Evolutionary conservation across 2,888 invertebrate species (phyloP).

Genomic region (Microplitis manilae): DNA sequence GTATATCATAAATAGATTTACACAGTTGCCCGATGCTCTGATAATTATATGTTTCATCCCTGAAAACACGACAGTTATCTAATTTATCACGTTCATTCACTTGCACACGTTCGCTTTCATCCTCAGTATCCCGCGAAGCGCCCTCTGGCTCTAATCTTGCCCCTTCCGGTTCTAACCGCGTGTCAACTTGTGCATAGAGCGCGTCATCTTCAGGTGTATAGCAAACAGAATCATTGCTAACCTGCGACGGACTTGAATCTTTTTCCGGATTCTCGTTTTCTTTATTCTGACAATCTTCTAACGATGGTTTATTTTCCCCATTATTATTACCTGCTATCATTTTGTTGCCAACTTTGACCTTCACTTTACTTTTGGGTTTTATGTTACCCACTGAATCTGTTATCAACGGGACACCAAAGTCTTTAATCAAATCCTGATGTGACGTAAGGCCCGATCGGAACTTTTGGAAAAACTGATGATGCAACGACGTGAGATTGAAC

Average conservation of each 20-base stretch:
- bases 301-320: slow-evolving; percentile 65
- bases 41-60: slow-evolving; percentile 42
- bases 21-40: slow-evolving; percentile 44
- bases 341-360: slow-evolving; percentile 62
- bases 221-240: slow-evolving; percentile 54
- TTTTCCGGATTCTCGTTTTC: slow-evolving; percentile 79
- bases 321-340: slow-evolving; percentile 29
- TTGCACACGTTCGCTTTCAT: slow-evolving; percentile 62
- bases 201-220: slow-evolving; percentile 64
- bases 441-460: slow-evolving; percentile 82
- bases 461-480: slow-evolving; percentile 84
- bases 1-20: slow-evolving; percentile 62
- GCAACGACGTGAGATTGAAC: slow-evolving; percentile 84
- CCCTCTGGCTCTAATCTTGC: slow-evolving; percentile 66
- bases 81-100: slow-evolving; percentile 50
- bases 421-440: slow-evolving; percentile 67
- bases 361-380: slow-evolving; percentile 62
- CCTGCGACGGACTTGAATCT: slow-evolving; percentile 49
- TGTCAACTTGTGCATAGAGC: slow-evolving; percentile 64
- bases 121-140: slow-evolving; percentile 67
- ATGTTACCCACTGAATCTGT: slow-evolving; percentile 55
- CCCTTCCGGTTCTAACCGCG: slow-evolving; percentile 64
- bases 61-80: slow-evolving; percentile 38
- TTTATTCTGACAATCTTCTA: slow-evolving; percentile 78
- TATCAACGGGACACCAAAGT: slow-evolving; percentile 69